Base-by-base conservation (phyloP, 2,113 vertebrate species). In the Paedocypris sp. region DNA sequence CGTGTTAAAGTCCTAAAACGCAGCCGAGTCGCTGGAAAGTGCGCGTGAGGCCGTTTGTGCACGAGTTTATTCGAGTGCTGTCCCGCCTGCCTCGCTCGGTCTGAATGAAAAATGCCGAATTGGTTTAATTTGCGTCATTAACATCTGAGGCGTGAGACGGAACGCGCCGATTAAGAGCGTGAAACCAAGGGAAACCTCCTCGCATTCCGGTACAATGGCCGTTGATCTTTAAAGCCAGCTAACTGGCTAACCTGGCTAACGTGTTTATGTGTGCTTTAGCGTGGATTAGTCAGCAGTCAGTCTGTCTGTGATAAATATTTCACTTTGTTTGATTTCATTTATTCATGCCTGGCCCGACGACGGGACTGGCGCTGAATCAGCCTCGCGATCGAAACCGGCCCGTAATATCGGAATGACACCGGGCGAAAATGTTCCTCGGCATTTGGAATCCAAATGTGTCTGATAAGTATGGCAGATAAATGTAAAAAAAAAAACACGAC, bases 241-340 rank as follows among this genome's bases (percentile, higher is more conserved):
- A 57, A 56, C 36, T 57, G 43, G 53, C 53, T 58, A 58, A 58
- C 53, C 39, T 32, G 39, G 39, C 53, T 58, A 58, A 28, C 53
- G 1, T 58, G 53, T 58, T 43, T 43, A 43, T 57, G 25, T 57
- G 53, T 20, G 53, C 1, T 41, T 43, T 32, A 57, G 25, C 10
- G 53, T 43, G 18, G 26, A 43, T 43, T 58, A 58, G 18, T 31
- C 53, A 15, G 53, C 53, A 43, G 26, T n/a, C n/a, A n/a, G n/a
- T 43, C 53, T 15, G 38, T 1, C 6, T 19, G 12, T 12, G 10
- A 22, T 57, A 10, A 42, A 31, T 29, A 16, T 22, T 43, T 43
- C 19, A 43, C 43, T 58, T 43, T 1, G 3, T 19, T 10, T 13
- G 5, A 12, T 51, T 2, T 20, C 5, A 31, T 36, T 42, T 57